phyloP scores from a whole-genome alignment of 2,113 vertebrate species.

The Urocitellus parryii region DNA sequence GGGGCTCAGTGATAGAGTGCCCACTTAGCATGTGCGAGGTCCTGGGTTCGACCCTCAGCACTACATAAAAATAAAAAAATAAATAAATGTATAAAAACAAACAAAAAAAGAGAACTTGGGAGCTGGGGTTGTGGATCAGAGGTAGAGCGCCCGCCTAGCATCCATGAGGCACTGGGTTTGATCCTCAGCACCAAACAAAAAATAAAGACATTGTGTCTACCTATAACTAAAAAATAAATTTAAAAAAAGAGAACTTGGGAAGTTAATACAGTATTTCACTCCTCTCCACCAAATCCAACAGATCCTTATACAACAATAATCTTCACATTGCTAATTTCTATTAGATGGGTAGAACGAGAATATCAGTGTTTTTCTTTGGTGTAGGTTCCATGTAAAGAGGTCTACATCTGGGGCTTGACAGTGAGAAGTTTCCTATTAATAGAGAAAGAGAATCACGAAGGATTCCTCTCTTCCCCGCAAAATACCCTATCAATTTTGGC shows the following conservation, averaged over 20 bases:
- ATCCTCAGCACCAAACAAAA: too few species aligned
- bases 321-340: background rate
- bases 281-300: background rate
- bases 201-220: too few species aligned
- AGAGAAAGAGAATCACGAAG: slow-evolving; percentile 25
- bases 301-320: background rate
- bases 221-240: too few species aligned
- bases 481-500: background rate
- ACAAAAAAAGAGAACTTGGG: too few species aligned
- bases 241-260: background rate
- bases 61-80: too few species aligned
- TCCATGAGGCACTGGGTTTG: too few species aligned
- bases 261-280: background rate
- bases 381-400: background rate
- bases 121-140: too few species aligned
- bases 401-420: background rate
- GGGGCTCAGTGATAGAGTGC: too few species aligned
- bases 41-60: too few species aligned
- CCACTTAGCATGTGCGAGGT: too few species aligned
- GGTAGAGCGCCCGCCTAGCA: too few species aligned
- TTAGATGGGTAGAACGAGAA: background rate
- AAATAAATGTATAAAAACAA: too few species aligned
- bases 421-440: background rate
- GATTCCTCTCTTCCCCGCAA: background rate
- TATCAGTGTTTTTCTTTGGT: background rate